These are phyloP conservation scores for Bradysia coprophila DNA, from an alignment of 1,140 invertebrate species.

Conservation along the genomic window DNA sequence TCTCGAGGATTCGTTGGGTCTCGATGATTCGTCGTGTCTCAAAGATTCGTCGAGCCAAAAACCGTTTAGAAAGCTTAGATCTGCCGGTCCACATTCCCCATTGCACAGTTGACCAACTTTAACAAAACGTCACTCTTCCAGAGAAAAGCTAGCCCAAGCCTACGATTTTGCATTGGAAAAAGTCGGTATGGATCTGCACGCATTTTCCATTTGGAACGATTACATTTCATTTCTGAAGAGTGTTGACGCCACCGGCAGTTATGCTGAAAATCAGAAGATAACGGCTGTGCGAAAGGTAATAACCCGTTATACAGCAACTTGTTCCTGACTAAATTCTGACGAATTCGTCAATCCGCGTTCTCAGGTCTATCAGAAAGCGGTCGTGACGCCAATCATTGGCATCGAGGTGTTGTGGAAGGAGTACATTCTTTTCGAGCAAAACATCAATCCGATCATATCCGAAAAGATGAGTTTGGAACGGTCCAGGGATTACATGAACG, in stretches of 20 bases:
- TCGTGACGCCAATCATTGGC: slow-evolving; percentile 93
- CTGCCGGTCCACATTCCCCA: no score
- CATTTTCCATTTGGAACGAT: slow-evolving; percentile 92
- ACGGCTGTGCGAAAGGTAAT: slow-evolving; percentile 86
- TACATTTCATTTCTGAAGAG: slow-evolving; percentile 95
- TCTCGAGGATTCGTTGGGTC: no score
- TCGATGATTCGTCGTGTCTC: no score
- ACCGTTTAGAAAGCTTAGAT: no score
- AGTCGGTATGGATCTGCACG: slow-evolving; percentile 95
- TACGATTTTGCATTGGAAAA: slow-evolving; percentile 99
- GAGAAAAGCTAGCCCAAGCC: slow-evolving; percentile 98
- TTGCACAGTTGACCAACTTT: no score
- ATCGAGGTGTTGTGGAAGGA: slow-evolving; percentile 98
- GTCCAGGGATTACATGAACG: slow-evolving; percentile 90
- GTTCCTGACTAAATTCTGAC: neutral
- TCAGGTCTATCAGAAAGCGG: slow-evolving; percentile 81
- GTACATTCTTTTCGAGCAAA: slow-evolving; percentile 86
- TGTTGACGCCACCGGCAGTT: slow-evolving; percentile 93
- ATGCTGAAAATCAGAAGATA: slow-evolving; percentile 98
- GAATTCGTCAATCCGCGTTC: slow-evolving; percentile 6
- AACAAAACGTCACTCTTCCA: no score
- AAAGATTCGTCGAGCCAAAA: no score
- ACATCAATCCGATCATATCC: slow-evolving; percentile 92
- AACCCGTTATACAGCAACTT: neutral
- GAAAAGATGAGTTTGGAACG: slow-evolving; percentile 34